These are phyloP conservation scores for Sardinella longiceps DNA, from an alignment of 2,797 vertebrate species.

Conservation along the genomic window DNA sequence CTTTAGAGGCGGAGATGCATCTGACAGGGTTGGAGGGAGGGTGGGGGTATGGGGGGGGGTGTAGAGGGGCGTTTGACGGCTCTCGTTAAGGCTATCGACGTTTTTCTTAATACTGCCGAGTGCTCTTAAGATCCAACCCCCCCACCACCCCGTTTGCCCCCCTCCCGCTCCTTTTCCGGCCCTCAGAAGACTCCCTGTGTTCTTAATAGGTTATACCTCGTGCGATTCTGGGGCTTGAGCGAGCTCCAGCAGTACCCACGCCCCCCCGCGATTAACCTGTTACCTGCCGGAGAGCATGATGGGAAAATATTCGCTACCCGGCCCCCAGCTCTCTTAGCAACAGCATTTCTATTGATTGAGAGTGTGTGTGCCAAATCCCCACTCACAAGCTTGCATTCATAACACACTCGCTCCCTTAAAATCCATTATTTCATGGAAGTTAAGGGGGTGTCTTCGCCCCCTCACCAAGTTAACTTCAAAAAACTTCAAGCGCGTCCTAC, in stretches of 20 bases:
- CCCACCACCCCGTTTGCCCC: background rate
- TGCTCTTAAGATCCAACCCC: conserved; percentile 58
- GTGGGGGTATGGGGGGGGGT: conserved; percentile 25
- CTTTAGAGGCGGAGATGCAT: conserved; percentile 51
- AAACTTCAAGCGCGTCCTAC: conserved; percentile 32
- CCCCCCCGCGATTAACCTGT: conserved; percentile 43
- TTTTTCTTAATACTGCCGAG: conserved; percentile 62
- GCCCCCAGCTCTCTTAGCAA: conserved; percentile 1
- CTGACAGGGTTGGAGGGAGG: conserved; percentile 53
- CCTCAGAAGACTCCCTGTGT: conserved; percentile 33
- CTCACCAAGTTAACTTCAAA: conserved; percentile 33
- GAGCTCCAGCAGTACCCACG: conserved; percentile 29
- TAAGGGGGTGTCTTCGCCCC: background rate
- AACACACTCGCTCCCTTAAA: conserved; percentile 31
- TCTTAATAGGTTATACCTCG: conserved; percentile 48
- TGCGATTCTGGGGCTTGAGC: conserved; percentile 48
- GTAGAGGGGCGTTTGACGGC: conserved; percentile 37
- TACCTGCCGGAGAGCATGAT: conserved; percentile 37
- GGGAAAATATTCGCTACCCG: background rate
- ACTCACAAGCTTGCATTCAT: conserved; percentile 21
- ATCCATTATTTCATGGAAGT: conserved; percentile 24
- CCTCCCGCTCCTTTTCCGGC: conserved; percentile 17
- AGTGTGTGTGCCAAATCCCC: conserved; percentile 28
- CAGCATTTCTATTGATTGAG: conserved; percentile 42
- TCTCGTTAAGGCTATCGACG: conserved; percentile 60